A percentile compares a stretch with the other conserved stretches of the same genome.
phyloP scores from a whole-genome alignment of 2,113 vertebrate genomes.

The Cheirogaleus medius region DNA sequence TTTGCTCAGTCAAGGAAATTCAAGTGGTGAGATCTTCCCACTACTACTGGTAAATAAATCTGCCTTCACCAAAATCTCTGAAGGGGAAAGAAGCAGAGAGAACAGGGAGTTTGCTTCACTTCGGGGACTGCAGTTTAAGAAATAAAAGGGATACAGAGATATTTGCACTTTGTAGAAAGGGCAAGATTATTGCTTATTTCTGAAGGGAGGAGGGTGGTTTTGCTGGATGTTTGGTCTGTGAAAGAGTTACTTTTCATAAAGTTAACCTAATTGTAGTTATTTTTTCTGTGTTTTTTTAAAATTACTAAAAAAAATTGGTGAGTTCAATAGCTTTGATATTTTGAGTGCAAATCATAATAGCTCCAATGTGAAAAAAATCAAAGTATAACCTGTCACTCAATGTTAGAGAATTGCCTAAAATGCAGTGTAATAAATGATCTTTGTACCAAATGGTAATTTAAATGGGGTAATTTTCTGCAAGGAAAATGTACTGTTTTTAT shows the following conservation, averaged over 20 bases:
- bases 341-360: slow-evolving; percentile 71
- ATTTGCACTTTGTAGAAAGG: slow-evolving; percentile 68
- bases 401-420: slow-evolving; percentile 62
- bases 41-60: not conserved
- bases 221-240: slow-evolving; percentile 57
- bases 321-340: slow-evolving; percentile 64
- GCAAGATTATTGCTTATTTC: slow-evolving; percentile 61
- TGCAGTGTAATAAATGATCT: slow-evolving; percentile 68
- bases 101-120: not conserved
- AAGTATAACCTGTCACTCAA: slow-evolving; percentile 63
- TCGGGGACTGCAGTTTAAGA: not conserved
- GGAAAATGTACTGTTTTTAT: slow-evolving; percentile 74
- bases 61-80: not conserved
- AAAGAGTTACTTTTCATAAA: slow-evolving; percentile 65
- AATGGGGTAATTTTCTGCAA: slow-evolving; percentile 72
- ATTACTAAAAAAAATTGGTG: slow-evolving; percentile 64
- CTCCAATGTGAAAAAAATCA: slow-evolving; percentile 53
- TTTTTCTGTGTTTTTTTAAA: slow-evolving; percentile 62
- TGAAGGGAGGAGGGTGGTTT: slow-evolving; percentile 32
- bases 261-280: slow-evolving; percentile 60
- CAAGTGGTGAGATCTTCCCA: not conserved
- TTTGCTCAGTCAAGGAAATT: not conserved
- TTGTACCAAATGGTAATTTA: slow-evolving; percentile 64
- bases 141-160: not conserved
- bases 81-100: not conserved